A percentile compares a stretch with the other conserved stretches of the same genome.
phyloP scores from a whole-genome alignment of 1,140 invertebrate species.

The Bombus balteatus region DNA sequence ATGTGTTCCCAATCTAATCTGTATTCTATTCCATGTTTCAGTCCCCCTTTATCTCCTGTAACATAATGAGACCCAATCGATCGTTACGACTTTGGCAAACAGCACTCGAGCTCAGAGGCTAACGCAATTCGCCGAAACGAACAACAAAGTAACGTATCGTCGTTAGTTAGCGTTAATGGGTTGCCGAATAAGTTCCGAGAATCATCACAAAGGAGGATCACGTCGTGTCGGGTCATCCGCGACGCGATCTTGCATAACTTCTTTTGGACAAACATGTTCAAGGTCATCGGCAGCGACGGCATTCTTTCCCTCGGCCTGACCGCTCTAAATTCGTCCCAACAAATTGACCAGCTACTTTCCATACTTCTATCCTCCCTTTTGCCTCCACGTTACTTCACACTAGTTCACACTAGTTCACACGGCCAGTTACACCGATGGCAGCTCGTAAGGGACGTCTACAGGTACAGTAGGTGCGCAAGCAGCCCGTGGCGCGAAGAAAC shows the following conservation, averaged over 20 bases:
- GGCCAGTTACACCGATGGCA: background rate
- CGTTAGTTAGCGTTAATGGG: conserved; percentile 1
- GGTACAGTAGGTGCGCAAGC: background rate
- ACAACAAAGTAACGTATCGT: background rate
- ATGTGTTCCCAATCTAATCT: background rate
- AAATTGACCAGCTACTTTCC: background rate
- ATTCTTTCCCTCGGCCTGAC: background rate
- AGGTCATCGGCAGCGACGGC: conserved; percentile 10
- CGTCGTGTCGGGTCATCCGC: conserved; percentile 30
- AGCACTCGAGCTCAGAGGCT: too few relatives aligned
- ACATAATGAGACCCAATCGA: too few relatives aligned
- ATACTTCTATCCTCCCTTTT: background rate
- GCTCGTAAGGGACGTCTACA: background rate
- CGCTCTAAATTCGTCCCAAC: conserved; percentile 7
- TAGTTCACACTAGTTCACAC: background rate
- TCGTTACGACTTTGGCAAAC: background rate
- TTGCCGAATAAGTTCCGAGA: conserved; percentile 28
- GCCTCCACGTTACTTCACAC: background rate
- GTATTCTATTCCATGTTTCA: background rate
- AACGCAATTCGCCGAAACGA: background rate
- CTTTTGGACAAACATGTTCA: conserved; percentile 34
- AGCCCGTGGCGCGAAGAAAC: background rate
- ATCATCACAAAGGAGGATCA: conserved; percentile 15
- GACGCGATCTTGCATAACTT: conserved; percentile 49
- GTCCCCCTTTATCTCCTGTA: background rate